Evolutionary conservation across 2,888 invertebrate species (phyloP), one percentile per base, ranked within the genome.

Genomic region (Cheilosia scutellata): DNA sequence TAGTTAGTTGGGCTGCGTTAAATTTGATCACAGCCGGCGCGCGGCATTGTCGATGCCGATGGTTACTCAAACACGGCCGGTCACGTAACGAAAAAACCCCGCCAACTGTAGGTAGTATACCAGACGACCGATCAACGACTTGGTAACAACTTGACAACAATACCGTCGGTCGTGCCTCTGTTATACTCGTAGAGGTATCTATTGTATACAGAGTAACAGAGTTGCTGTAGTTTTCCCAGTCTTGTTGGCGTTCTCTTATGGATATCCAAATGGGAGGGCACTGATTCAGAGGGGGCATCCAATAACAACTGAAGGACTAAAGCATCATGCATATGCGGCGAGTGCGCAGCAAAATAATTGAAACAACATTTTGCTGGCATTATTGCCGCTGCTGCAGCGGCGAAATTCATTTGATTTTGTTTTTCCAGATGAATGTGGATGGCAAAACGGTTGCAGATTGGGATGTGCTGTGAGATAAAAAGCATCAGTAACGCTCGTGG

Each of bases 71-170:
- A 63, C 72, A 72, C 83, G 68, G 74, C 74, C 74, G 83, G 83
- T 84, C 83, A 84, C 83, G 83, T 84, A 84, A 79, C 79, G 16
- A 47, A 72, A 47, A 74, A 83, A 74, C 25, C 80, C 83, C 83
- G 51, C 72, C 79, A 74, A 79, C 63, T 68, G 13, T 51, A 51
- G 51, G 27, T 11, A 44, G 7, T 20, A 33, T 33, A 20, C 47
- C 7, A 71, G 76, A 75, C 74, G 55, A 66, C 49, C 60, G 66
- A 60, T 58, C 65, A 66, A 65, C 60, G 82, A 71, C 62, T 75
- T 63, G 70, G 83, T 65, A 70, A 79, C 83, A 75, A 84, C 79
- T 75, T 79, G 83, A 79, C 83, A 83, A 83, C 83, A 84, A 84
- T 84, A 47, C 53, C 57, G 55, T 63, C 49, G 58, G 60, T 62